Conservation (phyloP, 2,888 invertebrate species). For the Crematogaster levior region DNA sequence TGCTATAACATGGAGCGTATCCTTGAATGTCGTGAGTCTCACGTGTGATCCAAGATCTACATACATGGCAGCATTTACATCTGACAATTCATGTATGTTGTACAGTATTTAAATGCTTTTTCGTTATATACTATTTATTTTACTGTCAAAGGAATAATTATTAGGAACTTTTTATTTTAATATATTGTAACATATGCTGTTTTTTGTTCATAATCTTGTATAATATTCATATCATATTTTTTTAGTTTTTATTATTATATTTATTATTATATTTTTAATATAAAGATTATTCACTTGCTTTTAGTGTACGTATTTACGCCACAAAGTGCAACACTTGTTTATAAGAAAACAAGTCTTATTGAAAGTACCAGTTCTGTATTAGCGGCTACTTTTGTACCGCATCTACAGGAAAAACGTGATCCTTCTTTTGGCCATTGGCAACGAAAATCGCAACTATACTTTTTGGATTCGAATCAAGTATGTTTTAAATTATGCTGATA, state of each 20-base stretch:
- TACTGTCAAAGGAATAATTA: neutral
- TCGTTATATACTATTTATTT: neutral
- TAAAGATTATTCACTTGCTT: conserved; percentile 41
- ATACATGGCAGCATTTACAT: conserved; percentile 90
- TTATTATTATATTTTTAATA: neutral
- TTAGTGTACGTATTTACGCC: conserved; percentile 90
- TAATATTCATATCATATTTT: neutral
- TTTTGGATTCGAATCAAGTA: conserved; percentile 88
- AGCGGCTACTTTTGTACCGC: conserved; percentile 88
- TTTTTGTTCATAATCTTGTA: neutral
- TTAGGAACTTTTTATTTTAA: conserved; percentile 10
- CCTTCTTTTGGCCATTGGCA: conserved; percentile 86
- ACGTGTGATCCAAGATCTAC: conserved; percentile 89
- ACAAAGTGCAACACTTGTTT: conserved; percentile 87
- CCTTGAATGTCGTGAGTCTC: conserved; percentile 86
- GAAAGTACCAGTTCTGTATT: conserved; percentile 84
- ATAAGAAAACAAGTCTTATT: conserved; percentile 86
- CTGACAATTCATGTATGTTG: conserved; percentile 88
- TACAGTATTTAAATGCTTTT: neutral
- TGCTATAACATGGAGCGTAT: conserved; percentile 90
- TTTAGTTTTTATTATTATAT: neutral
- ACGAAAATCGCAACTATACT: conserved; percentile 88
- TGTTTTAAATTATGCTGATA: conserved; percentile 57
- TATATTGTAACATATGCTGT: neutral
- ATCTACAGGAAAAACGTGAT: conserved; percentile 83